phyloP scores from a whole-genome alignment of 2,113 vertebrate species.

The Pygoscelis adeliae region DNA sequence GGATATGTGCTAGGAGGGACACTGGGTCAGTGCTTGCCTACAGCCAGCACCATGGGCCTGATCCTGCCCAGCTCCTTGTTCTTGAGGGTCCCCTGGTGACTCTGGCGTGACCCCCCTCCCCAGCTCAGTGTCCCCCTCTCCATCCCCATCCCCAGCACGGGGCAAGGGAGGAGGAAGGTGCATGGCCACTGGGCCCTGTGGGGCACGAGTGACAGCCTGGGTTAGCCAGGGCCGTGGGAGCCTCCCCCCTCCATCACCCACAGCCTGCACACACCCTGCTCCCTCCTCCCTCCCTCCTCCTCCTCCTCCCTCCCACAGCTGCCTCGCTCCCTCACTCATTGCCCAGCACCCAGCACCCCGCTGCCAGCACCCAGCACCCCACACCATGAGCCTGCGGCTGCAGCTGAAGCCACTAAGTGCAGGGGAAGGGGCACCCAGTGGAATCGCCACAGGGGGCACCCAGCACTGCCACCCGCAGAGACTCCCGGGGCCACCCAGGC shows the following conservation, averaged over 20 bases:
- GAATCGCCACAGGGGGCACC: fast-evolving
- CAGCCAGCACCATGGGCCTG: not conserved
- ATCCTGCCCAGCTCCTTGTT: not conserved
- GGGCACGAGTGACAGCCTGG: not conserved
- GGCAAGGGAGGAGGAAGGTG: not conserved
- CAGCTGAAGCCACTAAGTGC: constrained; percentile 80
- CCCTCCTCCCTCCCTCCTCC: not conserved
- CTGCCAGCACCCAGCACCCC: not conserved
- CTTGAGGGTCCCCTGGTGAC: not conserved
- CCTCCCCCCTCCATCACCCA: not conserved
- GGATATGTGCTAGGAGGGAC: fast-evolving
- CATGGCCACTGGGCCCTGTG: fast-evolving
- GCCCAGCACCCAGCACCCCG: not conserved
- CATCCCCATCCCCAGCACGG: not conserved
- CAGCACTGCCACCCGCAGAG: not conserved
- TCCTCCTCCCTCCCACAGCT: not conserved
- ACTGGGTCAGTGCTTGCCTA: not conserved
- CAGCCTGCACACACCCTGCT: not conserved
- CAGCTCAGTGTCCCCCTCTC: not conserved
- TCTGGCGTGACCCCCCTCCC: not conserved
- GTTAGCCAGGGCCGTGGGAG: not conserved
- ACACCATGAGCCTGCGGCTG: constrained; percentile 75
- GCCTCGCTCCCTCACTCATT: not conserved
- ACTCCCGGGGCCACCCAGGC: not conserved
- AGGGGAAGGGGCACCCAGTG: not conserved